These are phyloP conservation scores for Tipula confusa DNA, from an alignment of 2,888 invertebrate species.

Conservation along the genomic window DNA sequence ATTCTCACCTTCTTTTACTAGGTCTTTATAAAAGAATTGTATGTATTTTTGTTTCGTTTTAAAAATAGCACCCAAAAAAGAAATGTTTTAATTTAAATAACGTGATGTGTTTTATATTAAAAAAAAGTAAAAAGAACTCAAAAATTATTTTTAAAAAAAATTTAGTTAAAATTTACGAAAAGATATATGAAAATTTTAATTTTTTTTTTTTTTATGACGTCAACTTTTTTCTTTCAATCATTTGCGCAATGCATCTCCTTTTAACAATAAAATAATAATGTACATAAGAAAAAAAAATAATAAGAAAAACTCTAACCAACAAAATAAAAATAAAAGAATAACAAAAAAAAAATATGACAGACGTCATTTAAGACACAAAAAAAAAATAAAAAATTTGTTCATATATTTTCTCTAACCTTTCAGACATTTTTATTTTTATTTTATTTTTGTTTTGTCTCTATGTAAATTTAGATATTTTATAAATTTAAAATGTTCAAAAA, in stretches of 20 bases:
- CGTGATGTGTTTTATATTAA: background rate
- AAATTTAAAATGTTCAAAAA: too few species aligned
- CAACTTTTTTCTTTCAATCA: constrained; percentile 26
- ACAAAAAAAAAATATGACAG: constrained; percentile 30
- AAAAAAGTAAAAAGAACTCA: background rate
- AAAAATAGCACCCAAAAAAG: constrained; percentile 6
- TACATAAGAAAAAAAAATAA: too few species aligned
- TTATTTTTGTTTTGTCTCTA: background rate
- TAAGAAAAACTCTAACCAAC: background rate
- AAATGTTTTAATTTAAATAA: background rate
- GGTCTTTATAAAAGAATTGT: constrained; percentile 13
- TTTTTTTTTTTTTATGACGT: constrained; percentile 30
- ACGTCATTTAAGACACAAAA: constrained; percentile 27
- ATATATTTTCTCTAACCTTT: constrained; percentile 22
- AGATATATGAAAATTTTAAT: background rate
- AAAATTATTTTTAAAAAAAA: constrained; percentile 26
- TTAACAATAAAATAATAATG: too few species aligned
- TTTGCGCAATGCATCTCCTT: constrained; percentile 30
- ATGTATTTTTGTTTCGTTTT: constrained; percentile 4
- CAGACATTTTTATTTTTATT: background rate
- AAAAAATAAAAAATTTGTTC: background rate
- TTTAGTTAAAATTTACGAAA: constrained; percentile 15
- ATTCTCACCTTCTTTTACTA: background rate
- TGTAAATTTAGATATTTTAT: background rate
- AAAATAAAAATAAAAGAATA: constrained; percentile 13